Conservation (phyloP, 2,113 vertebrate species). For the Poeciliopsis occidentalis region DNA sequence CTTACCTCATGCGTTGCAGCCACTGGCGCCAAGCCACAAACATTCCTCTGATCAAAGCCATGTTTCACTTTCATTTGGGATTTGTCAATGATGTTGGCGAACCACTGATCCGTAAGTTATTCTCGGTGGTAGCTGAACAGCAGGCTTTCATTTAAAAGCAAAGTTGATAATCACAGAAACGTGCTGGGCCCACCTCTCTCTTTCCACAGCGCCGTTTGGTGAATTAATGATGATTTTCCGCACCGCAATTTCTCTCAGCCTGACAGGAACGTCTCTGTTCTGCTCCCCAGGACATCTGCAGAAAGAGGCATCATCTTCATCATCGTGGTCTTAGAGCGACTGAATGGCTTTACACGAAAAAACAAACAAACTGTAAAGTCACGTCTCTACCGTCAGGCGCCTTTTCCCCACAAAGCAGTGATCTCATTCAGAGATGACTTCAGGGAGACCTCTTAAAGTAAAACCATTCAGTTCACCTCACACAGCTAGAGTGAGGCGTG, state of each 20-base stretch:
- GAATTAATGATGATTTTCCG: slow-evolving; percentile 43
- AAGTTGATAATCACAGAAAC: slow-evolving; percentile 16
- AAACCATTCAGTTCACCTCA: neutral
- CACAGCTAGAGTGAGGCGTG: neutral
- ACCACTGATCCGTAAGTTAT: slow-evolving; percentile 21
- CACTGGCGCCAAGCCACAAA: slow-evolving; percentile 29
- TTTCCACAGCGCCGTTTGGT: slow-evolving; percentile 31
- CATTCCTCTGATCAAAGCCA: slow-evolving; percentile 38
- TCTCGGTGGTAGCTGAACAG: slow-evolving; percentile 2
- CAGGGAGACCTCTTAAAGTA: neutral
- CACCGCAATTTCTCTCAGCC: slow-evolving; percentile 72
- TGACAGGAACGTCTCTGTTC: slow-evolving; percentile 60
- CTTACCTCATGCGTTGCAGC: slow-evolving; percentile 48
- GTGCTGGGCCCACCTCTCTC: slow-evolving; percentile 66
- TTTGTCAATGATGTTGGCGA: slow-evolving; percentile 14
- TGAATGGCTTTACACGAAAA: neutral
- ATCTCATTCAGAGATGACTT: slow-evolving; percentile 1
- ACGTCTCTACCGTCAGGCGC: neutral
- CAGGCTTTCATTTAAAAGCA: slow-evolving; percentile 7
- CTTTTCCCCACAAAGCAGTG: neutral
- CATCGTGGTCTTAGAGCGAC: neutral
- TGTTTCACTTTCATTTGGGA: slow-evolving; percentile 33
- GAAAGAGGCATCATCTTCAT: slow-evolving; percentile 18
- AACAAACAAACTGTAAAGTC: neutral
- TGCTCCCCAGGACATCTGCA: slow-evolving; percentile 57